Evolutionary conservation across 2,888 invertebrate genomes (phyloP).

Genomic region (Papilio gigon): DNA sequence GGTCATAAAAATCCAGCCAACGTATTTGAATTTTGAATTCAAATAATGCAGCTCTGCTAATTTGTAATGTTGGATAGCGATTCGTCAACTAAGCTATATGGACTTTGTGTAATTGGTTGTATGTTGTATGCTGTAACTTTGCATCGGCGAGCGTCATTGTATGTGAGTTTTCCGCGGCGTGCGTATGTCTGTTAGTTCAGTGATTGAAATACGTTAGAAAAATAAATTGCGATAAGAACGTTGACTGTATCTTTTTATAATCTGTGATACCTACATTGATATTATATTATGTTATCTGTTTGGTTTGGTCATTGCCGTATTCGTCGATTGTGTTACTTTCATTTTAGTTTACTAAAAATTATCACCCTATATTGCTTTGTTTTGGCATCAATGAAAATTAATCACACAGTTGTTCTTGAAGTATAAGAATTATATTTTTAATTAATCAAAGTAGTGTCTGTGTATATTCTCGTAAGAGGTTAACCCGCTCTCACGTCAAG

Average conservation of each 20-base stretch:
- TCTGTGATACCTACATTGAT: constrained; percentile 32
- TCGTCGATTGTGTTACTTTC: constrained; percentile 38
- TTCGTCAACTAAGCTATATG: background rate
- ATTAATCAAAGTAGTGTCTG: constrained; percentile 11
- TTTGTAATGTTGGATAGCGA: background rate
- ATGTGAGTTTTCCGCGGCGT: constrained; percentile 24
- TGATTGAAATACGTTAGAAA: constrained; percentile 19
- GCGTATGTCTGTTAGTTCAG: background rate
- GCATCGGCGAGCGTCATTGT: constrained; percentile 20
- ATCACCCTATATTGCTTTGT: constrained; percentile 1
- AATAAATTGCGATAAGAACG: constrained; percentile 9
- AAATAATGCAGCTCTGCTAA: background rate
- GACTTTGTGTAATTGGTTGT: constrained; percentile 7
- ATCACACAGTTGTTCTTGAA: constrained; percentile 6
- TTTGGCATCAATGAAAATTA: constrained; percentile 4
- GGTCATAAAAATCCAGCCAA: background rate
- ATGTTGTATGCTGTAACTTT: background rate
- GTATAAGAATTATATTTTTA: constrained; percentile 3
- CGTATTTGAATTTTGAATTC: constrained; percentile 11
- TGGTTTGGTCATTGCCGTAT: constrained; percentile 23
- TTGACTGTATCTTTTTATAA: constrained; percentile 23
- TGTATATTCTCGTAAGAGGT: constrained; percentile 38
- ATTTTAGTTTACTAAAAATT: constrained; percentile 27
- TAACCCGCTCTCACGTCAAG: constrained; percentile 43
- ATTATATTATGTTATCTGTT: constrained; percentile 35